These are phyloP conservation scores for Drosophila barbarae DNA, from an alignment of 2,888 invertebrate genomes.

Conservation along the genomic window DNA sequence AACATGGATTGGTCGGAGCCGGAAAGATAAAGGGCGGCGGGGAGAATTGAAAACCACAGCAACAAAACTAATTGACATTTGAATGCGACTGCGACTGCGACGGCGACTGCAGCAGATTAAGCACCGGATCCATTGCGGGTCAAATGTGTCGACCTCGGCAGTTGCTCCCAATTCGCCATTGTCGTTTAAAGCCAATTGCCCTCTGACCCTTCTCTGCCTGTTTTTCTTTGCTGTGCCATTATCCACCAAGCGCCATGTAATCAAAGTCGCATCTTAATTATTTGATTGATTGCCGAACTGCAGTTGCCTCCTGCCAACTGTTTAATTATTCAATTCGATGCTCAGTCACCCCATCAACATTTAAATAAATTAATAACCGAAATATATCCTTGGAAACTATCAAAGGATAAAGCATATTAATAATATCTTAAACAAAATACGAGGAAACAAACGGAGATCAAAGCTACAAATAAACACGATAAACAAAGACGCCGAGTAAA, in stretches of 20 bases:
- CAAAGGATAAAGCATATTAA: neutral
- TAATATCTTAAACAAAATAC: neutral
- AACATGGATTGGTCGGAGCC: conserved; percentile 11
- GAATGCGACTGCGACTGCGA: conserved; percentile 25
- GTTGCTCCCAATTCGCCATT: conserved; percentile 32
- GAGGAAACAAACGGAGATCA: neutral
- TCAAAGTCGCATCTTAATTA: conserved; percentile 36
- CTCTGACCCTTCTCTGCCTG: conserved; percentile 27
- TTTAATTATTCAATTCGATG: conserved; percentile 34
- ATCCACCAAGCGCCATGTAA: conserved; percentile 10
- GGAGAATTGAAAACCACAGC: conserved; percentile 55
- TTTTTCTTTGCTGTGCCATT: conserved; percentile 1
- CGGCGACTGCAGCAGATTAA: conserved; percentile 43
- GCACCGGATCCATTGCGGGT: conserved; percentile 43
- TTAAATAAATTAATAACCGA: neutral
- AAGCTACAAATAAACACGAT: neutral
- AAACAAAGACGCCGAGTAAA: neutral
- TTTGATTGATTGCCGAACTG: conserved; percentile 29
- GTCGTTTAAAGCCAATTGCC: conserved; percentile 38
- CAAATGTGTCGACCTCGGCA: conserved; percentile 50
- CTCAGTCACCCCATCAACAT: conserved; percentile 20
- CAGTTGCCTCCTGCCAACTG: conserved; percentile 10
- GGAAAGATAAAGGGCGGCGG: conserved; percentile 53
- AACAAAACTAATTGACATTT: conserved; percentile 64
- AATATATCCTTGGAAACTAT: neutral